These are phyloP conservation scores for Heliconius cydno DNA, from an alignment of 2,888 invertebrate genomes.

Conservation along the genomic window DNA sequence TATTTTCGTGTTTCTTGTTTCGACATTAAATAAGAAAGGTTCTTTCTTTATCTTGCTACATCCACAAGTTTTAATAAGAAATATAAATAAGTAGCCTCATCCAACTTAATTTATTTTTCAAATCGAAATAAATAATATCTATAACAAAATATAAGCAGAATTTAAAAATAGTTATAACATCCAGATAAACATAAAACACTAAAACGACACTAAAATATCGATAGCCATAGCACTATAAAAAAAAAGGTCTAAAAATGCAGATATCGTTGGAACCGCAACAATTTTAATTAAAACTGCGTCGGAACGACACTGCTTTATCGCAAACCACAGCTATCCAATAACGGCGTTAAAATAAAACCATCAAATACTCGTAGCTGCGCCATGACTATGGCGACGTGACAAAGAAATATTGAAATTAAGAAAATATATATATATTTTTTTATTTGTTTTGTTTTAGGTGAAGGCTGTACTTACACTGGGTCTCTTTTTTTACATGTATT, in stretches of 20 bases:
- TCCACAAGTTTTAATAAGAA: too few species aligned
- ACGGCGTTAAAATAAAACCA: constrained; percentile 32
- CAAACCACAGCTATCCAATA: constrained; percentile 35
- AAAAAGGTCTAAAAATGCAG: constrained; percentile 30
- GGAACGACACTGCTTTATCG: constrained; percentile 38
- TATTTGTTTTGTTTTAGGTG: too few species aligned
- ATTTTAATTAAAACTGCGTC: constrained; percentile 45
- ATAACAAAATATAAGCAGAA: neutral
- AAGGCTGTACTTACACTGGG: too few species aligned
- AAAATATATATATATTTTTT: neutral
- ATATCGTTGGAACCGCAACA: constrained; percentile 36
- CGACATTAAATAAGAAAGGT: neutral
- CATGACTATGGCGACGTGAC: constrained; percentile 18
- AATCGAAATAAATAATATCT: neutral
- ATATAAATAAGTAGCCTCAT: too few species aligned
- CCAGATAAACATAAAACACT: neutral
- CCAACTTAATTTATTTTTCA: too few species aligned
- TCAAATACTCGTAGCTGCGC: constrained; percentile 19
- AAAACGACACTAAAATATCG: constrained; percentile 28
- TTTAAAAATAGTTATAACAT: neutral
- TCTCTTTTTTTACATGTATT: too few species aligned
- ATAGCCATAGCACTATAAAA: neutral
- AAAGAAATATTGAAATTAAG: constrained; percentile 22
- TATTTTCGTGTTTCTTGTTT: neutral
- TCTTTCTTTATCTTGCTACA: too few species aligned